These are phyloP conservation scores for Agrotis exclamationis DNA, from an alignment of 2,888 invertebrate genomes.

Conservation along the genomic window DNA sequence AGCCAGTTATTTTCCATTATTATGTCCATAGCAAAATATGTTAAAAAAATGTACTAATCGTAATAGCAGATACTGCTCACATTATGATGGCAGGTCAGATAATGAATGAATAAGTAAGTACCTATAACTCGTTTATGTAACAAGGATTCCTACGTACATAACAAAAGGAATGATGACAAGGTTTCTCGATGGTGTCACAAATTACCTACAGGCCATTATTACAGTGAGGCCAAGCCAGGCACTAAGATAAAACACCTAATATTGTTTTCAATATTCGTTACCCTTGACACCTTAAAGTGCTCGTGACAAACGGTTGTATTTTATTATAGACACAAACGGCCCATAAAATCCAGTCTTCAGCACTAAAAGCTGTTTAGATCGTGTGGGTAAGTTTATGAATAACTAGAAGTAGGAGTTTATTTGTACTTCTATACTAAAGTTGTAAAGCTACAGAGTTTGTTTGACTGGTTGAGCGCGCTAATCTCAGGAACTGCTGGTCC, in stretches of 20 bases:
- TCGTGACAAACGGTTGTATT: conserved; percentile 66
- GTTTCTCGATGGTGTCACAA: conserved; percentile 65
- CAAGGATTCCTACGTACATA: conserved; percentile 14
- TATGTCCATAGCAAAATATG: neutral
- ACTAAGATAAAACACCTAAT: conserved; percentile 65
- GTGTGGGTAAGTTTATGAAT: conserved; percentile 1
- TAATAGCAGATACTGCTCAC: neutral
- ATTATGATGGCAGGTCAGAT: neutral
- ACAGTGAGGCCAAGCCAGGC: conserved; percentile 65
- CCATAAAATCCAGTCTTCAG: conserved; percentile 25
- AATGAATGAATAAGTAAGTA: neutral
- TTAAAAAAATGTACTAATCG: neutral
- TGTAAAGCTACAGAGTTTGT: too few relatives aligned
- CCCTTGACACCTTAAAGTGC: conserved; percentile 75
- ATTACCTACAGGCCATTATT: conserved; percentile 60
- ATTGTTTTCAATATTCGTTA: conserved; percentile 68
- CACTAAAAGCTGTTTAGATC: conserved; percentile 15
- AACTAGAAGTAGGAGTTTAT: neutral
- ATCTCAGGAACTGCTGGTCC: too few relatives aligned
- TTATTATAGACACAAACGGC: conserved; percentile 57
- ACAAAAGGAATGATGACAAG: conserved; percentile 61
- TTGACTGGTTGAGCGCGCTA: too few relatives aligned
- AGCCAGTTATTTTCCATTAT: neutral
- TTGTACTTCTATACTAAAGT: too few relatives aligned
- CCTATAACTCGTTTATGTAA: conserved; percentile 1